Base-by-base conservation (phyloP, 2,888 invertebrate genomes). In the Napeogenes inachia region DNA sequence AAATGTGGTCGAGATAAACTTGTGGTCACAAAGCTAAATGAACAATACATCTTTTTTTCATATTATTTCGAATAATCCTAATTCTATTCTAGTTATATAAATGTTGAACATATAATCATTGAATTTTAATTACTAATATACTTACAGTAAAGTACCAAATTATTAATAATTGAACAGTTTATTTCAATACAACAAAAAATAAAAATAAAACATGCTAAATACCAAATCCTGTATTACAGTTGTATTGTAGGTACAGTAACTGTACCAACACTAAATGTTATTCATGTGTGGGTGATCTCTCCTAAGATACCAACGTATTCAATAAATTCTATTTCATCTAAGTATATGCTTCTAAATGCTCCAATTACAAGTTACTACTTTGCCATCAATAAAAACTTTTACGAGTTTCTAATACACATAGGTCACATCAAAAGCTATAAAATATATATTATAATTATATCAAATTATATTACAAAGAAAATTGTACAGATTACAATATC, bases 1-100 rank as follows among this genome's bases (percentile, higher is more conserved):
- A 54, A 33, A 45, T 71, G 80, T 79, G 79, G 76, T 79, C 62
- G 71, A 60, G 58, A 60, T 65, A 67, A 67, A 66, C 57, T 62
- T 66, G 62, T 61, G 66, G 60, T 54, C 62, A 65, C 63, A 60
- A 55, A 54, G 60, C 42, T 56, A 58, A 10, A 1, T 42, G 2
- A 42, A 10, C 47, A 30, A 32, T 45, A 13, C 21, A 21, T 21
- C 21, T 21, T 21, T 21, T 21, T 8, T 13, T 47, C 6, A 21
- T 13, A 13, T 47, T 13, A 47, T 47, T 47, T 13, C 47, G 6
- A 21, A n/a, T 47, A 47, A 47, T n/a, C 47, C 2, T 46, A n/a
- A n/a, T 47, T n/a, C n/a, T 47, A 13, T n/a, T n/a, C 21, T 47
- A n/a, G 0, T 13, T 21, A 21, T 21, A 21, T 21, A 21, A 21